Evolutionary conservation across 2,113 vertebrate genomes (phyloP).

Genomic region (Scopus umbretta): DNA sequence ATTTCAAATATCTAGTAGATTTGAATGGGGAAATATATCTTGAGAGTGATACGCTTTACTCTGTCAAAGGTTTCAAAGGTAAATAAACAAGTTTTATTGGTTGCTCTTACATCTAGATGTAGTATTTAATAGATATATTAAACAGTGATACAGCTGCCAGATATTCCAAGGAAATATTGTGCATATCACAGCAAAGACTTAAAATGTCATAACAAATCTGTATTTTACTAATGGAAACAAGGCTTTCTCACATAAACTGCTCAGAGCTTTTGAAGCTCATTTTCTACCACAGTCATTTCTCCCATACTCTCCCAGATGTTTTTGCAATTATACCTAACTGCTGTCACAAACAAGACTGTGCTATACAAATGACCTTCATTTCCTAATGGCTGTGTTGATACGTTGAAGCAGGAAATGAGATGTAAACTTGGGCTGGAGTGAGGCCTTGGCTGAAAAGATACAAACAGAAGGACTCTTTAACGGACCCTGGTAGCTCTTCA

Average conservation of each 20-base stretch:
- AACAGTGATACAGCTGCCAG: constrained; percentile 13
- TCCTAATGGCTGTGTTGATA: not conserved
- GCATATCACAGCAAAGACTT: not conserved
- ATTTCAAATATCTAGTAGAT: not conserved
- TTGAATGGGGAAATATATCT: not conserved
- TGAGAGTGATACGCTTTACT: not conserved
- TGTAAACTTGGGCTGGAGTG: not conserved
- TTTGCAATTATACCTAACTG: not conserved
- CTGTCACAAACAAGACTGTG: not conserved
- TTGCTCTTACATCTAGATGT: constrained; percentile 20
- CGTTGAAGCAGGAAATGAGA: not conserved
- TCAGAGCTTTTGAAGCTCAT: not conserved
- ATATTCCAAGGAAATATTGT: constrained; percentile 1
- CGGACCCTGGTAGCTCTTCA: not conserved
- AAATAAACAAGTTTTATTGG: constrained; percentile 59
- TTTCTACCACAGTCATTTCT: not conserved
- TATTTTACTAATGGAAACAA: constrained; percentile 8
- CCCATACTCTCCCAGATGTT: not conserved
- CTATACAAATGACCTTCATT: not conserved
- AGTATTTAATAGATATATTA: constrained; percentile 41
- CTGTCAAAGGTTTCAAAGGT: constrained; percentile 30
- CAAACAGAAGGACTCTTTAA: not conserved
- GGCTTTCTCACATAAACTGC: not conserved
- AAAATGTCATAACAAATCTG: constrained; percentile 1
- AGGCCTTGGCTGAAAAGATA: not conserved